Evolutionary conservation across 2,113 vertebrate genomes (phyloP).

Genomic region (Thunnus maccoyii): DNA sequence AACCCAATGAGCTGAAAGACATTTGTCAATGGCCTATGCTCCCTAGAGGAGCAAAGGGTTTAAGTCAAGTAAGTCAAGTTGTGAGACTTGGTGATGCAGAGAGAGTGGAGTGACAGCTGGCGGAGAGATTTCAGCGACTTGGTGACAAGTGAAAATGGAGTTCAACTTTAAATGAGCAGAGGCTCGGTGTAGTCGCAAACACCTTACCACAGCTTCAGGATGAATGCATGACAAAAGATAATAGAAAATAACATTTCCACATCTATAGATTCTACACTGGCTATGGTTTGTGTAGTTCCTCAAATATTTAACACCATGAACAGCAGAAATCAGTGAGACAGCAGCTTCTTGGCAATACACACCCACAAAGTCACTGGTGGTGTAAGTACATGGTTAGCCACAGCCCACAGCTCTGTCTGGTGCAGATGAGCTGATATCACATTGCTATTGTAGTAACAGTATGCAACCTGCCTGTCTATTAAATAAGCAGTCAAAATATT

Average conservation of each 20-base stretch:
- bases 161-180: conserved; percentile 35
- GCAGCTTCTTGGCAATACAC: neutral
- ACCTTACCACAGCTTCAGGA: neutral
- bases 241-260: neutral
- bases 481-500: too few relatives aligned
- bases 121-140: conserved; percentile 34
- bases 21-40: too few relatives aligned
- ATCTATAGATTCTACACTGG: neutral
- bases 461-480: too few relatives aligned
- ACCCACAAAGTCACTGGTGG: neutral
- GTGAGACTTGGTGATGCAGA: conserved; percentile 22
- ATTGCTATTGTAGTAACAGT: too few relatives aligned
- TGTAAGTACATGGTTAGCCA: conserved; percentile 24
- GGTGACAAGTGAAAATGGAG: neutral
- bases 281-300: neutral
- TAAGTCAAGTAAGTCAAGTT: too few relatives aligned
- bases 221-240: neutral
- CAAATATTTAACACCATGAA: neutral
- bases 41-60: too few relatives aligned
- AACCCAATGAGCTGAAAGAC: too few relatives aligned
- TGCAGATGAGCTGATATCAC: too few relatives aligned
- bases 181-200: neutral
- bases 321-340: neutral
- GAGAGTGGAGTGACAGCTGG: conserved; percentile 62
- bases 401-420: neutral